Evolutionary conservation across 1,140 invertebrate genomes (phyloP).

Genomic region (Antheraea pernyi): DNA sequence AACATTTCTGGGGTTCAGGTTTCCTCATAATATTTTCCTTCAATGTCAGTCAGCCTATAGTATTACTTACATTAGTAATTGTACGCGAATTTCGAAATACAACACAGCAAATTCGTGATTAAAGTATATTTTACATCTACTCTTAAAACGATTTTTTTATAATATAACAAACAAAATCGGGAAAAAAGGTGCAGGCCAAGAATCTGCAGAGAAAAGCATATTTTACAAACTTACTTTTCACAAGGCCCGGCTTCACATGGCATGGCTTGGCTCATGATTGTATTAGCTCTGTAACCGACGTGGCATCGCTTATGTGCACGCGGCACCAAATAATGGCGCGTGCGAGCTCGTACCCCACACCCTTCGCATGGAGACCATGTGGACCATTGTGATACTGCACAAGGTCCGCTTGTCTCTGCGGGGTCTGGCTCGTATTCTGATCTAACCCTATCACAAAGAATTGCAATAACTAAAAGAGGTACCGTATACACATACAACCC

Average conservation of each 20-base stretch:
- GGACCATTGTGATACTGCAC: constrained; percentile 65
- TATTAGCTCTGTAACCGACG: constrained; percentile 55
- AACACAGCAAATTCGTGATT: too few species aligned
- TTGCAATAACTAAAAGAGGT: neutral
- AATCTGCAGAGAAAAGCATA: too few species aligned
- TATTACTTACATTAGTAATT: too few species aligned
- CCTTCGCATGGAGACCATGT: constrained; percentile 72
- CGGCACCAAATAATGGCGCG: constrained; percentile 61
- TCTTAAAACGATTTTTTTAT: too few species aligned
- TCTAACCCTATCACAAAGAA: constrained; percentile 35
- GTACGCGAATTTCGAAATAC: too few species aligned
- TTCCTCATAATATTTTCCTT: too few species aligned
- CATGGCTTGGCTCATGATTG: constrained; percentile 66
- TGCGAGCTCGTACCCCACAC: constrained; percentile 62
- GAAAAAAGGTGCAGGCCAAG: too few species aligned
- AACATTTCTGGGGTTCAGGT: too few species aligned
- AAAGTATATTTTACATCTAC: too few species aligned
- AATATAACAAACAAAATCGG: too few species aligned
- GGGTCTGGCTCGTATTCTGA: constrained; percentile 70
- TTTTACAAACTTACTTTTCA: constrained; percentile 37
- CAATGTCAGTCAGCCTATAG: too few species aligned
- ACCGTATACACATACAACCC: neutral
- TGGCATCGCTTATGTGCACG: constrained; percentile 71
- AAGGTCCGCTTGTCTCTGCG: constrained; percentile 57
- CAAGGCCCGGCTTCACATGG: constrained; percentile 65